Evolutionary conservation across 1,140 invertebrate species (phyloP).

Genomic region (Potamilus streckersoni): DNA sequence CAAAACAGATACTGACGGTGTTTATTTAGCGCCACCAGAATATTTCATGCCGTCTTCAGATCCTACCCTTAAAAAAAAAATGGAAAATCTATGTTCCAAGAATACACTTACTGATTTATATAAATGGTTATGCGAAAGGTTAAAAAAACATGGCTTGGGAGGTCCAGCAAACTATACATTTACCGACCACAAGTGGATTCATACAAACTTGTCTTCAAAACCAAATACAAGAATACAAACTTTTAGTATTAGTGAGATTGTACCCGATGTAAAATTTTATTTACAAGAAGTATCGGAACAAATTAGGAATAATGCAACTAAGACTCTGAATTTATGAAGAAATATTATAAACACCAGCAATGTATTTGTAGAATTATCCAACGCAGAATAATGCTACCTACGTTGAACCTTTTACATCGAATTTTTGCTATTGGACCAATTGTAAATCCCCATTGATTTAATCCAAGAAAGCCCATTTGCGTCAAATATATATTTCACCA

Average conservation of each 20-base stretch:
- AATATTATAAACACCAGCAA: no score
- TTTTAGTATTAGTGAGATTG: slow-evolving; percentile 14
- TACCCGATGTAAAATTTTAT: slow-evolving; percentile 27
- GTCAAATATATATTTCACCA: no score
- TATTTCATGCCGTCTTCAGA: slow-evolving; percentile 55
- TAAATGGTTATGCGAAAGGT: slow-evolving; percentile 37
- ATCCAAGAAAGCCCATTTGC: no score
- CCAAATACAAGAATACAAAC: slow-evolving; percentile 15
- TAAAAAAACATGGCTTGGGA: slow-evolving; percentile 37
- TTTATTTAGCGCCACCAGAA: slow-evolving; percentile 49
- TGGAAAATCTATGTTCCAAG: slow-evolving; percentile 32
- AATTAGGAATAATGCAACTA: slow-evolving; percentile 11
- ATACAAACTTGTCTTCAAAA: slow-evolving; percentile 43
- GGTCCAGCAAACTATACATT: slow-evolving; percentile 36
- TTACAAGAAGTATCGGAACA: slow-evolving; percentile 19
- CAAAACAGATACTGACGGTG: slow-evolving; percentile 19
- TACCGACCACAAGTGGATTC: slow-evolving; percentile 54
- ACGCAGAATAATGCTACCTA: no score
- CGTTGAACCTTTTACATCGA: no score
- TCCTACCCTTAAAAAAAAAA: slow-evolving; percentile 35
- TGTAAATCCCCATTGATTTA: no score
- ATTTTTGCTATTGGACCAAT: no score
- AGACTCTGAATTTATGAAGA: no score
- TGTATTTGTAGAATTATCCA: no score
- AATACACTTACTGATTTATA: slow-evolving; percentile 34